phyloP scores from a whole-genome alignment of 37 sponge, comb jelly and placozoan species.

The Crambe crambe region DNA sequence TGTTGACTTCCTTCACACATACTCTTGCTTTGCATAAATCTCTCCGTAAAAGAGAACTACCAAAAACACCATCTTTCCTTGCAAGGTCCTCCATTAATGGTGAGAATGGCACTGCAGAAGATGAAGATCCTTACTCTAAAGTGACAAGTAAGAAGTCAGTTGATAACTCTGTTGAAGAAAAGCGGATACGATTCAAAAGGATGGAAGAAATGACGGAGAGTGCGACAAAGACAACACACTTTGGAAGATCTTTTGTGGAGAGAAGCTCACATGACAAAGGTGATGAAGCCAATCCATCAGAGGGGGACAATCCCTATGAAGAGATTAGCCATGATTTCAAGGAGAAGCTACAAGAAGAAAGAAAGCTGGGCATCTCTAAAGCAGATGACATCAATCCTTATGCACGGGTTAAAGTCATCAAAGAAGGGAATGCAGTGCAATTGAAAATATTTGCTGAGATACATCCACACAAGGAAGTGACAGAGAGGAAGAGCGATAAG shows the following conservation, averaged over 20 bases:
- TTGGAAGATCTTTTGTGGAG: no score
- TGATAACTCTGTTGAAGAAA: neutral
- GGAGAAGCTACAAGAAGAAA: neutral
- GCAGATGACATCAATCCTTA: neutral
- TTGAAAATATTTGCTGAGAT: neutral
- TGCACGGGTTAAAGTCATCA: neutral
- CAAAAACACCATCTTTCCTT: neutral
- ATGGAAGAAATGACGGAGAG: no score
- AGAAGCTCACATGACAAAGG: no score
- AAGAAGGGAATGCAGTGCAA: neutral
- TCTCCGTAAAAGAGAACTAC: neutral
- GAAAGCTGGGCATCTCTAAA: neutral
- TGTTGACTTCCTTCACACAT: conserved; percentile 17
- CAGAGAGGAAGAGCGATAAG: neutral
- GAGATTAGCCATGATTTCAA: neutral
- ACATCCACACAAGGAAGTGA: neutral
- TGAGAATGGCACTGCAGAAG: neutral
- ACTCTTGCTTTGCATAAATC: neutral
- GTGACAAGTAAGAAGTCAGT: neutral
- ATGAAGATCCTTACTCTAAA: neutral
- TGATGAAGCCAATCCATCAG: no score
- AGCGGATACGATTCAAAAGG: neutral
- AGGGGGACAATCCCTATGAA: neutral
- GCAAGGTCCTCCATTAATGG: neutral
- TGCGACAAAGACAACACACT: no score